Evolutionary conservation across 2,113 vertebrate genomes (phyloP).

Genomic region (Labrus mixtus): DNA sequence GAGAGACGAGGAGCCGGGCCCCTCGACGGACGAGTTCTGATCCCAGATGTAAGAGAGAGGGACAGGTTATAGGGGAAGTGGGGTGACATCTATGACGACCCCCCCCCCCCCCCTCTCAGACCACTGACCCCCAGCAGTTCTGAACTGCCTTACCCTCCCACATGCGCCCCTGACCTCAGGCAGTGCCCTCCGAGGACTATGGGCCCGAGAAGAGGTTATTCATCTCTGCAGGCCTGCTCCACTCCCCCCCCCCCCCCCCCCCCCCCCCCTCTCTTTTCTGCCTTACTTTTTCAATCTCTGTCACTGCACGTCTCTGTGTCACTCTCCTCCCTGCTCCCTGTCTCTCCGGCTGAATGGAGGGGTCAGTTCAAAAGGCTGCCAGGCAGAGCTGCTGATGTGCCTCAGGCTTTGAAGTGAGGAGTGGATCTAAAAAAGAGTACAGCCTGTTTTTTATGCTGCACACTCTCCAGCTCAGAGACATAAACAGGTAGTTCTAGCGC

Average conservation of each 20-base stretch:
- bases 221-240: constrained; percentile 32
- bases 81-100: constrained; percentile 26
- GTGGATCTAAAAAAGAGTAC: constrained; percentile 58
- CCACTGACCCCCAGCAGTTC: constrained; percentile 7
- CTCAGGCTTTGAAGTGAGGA: constrained; percentile 74
- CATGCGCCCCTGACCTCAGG: constrained; percentile 52
- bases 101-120: constrained; percentile 14
- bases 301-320: constrained; percentile 51
- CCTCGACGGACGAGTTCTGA: constrained; percentile 14
- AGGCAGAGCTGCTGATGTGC: constrained; percentile 56
- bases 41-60: constrained; percentile 46
- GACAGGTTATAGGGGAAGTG: constrained; percentile 45
- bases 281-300: constrained; percentile 45
- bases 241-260: constrained; percentile 16
- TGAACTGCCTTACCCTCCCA: not conserved
- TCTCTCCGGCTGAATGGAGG: constrained; percentile 62
- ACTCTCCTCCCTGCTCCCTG: constrained; percentile 43
- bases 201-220: constrained; percentile 57
- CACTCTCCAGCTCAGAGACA: constrained; percentile 21
- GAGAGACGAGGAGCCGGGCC: constrained; percentile 26
- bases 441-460: constrained; percentile 39
- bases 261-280: constrained; percentile 31
- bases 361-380: constrained; percentile 71
- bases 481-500: not conserved
- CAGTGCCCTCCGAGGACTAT: constrained; percentile 47